Evolutionary conservation across 2,797 vertebrate genomes (phyloP), one percentile per base, ranked within the genome.

Genomic region (Amazonetta brasiliensis): DNA sequence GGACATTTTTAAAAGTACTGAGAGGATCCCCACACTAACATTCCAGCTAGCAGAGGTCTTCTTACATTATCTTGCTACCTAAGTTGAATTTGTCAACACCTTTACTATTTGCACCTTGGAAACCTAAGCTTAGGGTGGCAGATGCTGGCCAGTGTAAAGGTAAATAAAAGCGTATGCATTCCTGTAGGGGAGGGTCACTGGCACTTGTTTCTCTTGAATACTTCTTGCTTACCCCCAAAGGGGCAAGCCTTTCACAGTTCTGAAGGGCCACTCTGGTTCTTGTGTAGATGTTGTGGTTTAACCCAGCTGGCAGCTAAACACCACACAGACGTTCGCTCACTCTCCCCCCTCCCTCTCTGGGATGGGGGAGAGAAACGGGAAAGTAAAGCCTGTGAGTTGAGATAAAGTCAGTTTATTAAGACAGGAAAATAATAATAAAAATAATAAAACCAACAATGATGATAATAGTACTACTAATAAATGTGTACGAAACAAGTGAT

Each of bases 101-200:
- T 54, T 54, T 44, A 50, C 7, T 48, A 7, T n/a, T 75, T 74
- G 19, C 22, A 64, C 3, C 10, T 31, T 64, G n/a, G 11, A 75
- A 44, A 81, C 6, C 19, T 64, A 68, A 75, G 23, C 28, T 85
- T 83, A 15, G 35, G 7, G 8, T 41, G 25, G 39, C 16, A 84
- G 25, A 28, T 48, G 21, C 17, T 52, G 11, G 19, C 58, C 1
- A 1, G 43, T 12, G 2, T n/a, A 52, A 33, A 80, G 50, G n/a
- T 3, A 46, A 80, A 63, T 28, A 46, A 55, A 15, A 4, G 6
- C 13, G 5, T 9, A 13, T 0, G 1, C 2, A 12, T 33, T 71
- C 77, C 19, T 66, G 3, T 22, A 60, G 22, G 3, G 13, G 23
- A 59, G 4, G 18, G n/a, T 68, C 39, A 56, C 39, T 41, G 55